A percentile compares a stretch with the other conserved stretches of the same genome.
Conservation (phyloP, 1,140 invertebrate genomes). For the Oscheius sp. region DNA sequence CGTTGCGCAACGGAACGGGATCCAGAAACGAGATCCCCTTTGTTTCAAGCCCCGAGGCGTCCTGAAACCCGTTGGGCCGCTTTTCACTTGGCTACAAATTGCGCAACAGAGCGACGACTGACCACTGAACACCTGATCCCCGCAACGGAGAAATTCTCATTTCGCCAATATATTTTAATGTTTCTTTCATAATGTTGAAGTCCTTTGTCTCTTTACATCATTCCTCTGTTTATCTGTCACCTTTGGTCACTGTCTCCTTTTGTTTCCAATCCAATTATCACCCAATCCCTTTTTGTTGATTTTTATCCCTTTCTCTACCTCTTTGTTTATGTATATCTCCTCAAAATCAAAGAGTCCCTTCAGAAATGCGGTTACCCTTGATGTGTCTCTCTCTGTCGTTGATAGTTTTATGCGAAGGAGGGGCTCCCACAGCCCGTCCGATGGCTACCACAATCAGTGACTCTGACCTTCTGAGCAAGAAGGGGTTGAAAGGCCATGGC, state of each 20-base stretch:
- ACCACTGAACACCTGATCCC: no score
- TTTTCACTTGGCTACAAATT: not conserved
- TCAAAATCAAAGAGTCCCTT: not conserved
- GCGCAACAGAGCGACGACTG: no score
- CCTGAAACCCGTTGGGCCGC: not conserved
- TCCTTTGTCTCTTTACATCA: no score
- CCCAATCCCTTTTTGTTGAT: not conserved
- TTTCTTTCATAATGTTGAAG: no score
- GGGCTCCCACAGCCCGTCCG: not conserved
- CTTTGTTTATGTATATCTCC: not conserved
- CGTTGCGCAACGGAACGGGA: slow-evolving; percentile 4
- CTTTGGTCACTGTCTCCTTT: not conserved
- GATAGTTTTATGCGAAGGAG: not conserved
- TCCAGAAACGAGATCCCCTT: not conserved
- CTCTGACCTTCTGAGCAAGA: not conserved
- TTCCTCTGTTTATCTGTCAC: not conserved
- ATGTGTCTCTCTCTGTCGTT: not conserved
- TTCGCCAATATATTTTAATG: no score
- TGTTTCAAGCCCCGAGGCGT: not conserved
- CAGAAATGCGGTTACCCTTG: no score
- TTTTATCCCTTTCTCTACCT: not conserved
- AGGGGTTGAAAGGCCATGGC: not conserved
- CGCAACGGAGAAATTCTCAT: no score
- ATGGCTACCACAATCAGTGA: not conserved
- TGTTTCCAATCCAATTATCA: not conserved